phyloP scores from a whole-genome alignment of 1,140 invertebrate species.

The Apis cerana region DNA sequence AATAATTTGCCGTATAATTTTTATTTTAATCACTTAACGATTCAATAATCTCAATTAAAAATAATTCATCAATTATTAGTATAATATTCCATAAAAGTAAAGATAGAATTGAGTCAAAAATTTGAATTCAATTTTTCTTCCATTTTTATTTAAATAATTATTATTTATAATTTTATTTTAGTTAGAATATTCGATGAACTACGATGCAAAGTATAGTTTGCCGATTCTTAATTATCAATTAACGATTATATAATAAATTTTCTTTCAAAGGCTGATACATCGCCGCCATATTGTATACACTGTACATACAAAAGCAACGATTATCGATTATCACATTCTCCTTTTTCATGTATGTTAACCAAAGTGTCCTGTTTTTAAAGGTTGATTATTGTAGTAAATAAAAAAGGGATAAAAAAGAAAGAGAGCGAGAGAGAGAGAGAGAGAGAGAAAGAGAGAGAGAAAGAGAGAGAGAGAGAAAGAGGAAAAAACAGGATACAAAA shows the following conservation, averaged over 20 bases:
- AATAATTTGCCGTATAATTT: no score
- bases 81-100: not conserved
- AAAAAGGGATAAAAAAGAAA: slow-evolving; percentile 1
- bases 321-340: slow-evolving; percentile 32
- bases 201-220: slow-evolving; percentile 3
- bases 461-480: not conserved
- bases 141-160: not conserved
- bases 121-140: not conserved
- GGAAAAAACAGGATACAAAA: not conserved
- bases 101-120: not conserved
- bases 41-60: no score
- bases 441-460: not conserved
- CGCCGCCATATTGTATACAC: slow-evolving; percentile 60
- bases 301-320: slow-evolving; percentile 58
- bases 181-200: slow-evolving; percentile 7
- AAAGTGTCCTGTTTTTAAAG: slow-evolving; percentile 46
- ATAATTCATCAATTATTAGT: not conserved
- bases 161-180: not conserved
- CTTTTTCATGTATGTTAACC: slow-evolving; percentile 59
- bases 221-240: slow-evolving; percentile 19
- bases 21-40: no score
- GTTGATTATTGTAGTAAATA: slow-evolving; percentile 41
- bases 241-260: slow-evolving; percentile 7
- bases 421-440: not conserved
- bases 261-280: slow-evolving; percentile 45